Conservation (phyloP, 2,113 vertebrate species). For the Castor canadensis region DNA sequence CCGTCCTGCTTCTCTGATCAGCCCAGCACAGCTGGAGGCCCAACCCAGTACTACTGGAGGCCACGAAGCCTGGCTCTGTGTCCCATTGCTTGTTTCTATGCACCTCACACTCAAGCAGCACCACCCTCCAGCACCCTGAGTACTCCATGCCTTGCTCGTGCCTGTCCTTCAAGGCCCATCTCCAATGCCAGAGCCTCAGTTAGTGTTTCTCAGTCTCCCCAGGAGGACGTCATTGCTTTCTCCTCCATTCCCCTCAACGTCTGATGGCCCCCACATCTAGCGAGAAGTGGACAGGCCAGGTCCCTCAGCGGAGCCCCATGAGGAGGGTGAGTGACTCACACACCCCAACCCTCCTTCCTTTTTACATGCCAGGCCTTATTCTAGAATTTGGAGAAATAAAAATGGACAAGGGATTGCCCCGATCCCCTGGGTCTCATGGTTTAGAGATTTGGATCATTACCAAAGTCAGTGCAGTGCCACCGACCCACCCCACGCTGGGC, state of each 20-base stretch:
- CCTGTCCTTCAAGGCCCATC: too few species aligned
- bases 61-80: background rate
- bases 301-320: accelerated
- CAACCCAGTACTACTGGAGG: too few species aligned
- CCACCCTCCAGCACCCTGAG: background rate
- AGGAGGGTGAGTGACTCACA: background rate
- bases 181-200: background rate
- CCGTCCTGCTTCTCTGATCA: conserved; percentile 40
- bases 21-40: background rate
- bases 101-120: background rate
- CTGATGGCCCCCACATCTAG: background rate
- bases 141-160: background rate
- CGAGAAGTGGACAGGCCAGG: background rate
- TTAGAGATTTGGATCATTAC: background rate
- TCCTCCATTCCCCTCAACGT: background rate
- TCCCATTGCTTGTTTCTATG: background rate
- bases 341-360: background rate
- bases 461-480: too few species aligned
- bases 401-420: background rate
- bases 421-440: background rate
- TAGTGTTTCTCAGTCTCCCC: background rate
- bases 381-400: background rate
- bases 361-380: accelerated
- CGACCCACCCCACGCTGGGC: too few species aligned
- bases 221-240: background rate